Percentiles rank a stretch among this genome's conserved stretches.
These are phyloP conservation scores for Apodemus agrarius DNA, from an alignment of 2,797 vertebrate species.

Conservation along the genomic window DNA sequence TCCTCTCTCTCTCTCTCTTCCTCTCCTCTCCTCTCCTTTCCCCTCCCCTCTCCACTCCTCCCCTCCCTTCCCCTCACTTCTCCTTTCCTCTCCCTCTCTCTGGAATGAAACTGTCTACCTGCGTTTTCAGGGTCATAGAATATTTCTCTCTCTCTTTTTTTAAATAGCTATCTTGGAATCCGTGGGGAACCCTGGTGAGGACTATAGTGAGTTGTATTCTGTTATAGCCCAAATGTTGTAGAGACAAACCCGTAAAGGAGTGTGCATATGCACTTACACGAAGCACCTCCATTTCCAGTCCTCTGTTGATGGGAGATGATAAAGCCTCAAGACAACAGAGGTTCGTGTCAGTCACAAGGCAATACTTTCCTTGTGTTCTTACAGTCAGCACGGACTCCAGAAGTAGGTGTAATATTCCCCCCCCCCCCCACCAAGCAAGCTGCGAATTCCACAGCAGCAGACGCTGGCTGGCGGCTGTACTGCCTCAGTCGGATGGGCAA, in stretches of 20 bases:
- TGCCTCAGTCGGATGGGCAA: background rate
- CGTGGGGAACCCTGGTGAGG: background rate
- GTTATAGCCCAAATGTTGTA: background rate
- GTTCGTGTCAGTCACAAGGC: background rate
- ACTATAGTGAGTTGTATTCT: background rate
- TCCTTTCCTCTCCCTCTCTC: background rate
- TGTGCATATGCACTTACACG: background rate
- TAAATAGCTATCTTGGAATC: background rate
- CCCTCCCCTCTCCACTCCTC: background rate
- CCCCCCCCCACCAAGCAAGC: background rate
- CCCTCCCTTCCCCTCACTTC: background rate
- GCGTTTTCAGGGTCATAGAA: background rate
- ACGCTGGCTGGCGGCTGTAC: background rate
- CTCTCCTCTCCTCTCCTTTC: background rate
- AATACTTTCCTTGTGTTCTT: background rate
- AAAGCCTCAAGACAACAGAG: background rate
- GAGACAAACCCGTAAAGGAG: background rate
- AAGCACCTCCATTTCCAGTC: background rate
- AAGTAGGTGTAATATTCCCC: background rate
- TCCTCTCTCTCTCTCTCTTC: background rate
- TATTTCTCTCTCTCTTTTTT: background rate
- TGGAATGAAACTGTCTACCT: background rate
- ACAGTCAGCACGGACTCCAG: background rate
- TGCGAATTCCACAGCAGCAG: background rate
- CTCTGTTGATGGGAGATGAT: background rate